Conservation (phyloP, 1,140 invertebrate genomes). For the Zelostemma sp. region DNA sequence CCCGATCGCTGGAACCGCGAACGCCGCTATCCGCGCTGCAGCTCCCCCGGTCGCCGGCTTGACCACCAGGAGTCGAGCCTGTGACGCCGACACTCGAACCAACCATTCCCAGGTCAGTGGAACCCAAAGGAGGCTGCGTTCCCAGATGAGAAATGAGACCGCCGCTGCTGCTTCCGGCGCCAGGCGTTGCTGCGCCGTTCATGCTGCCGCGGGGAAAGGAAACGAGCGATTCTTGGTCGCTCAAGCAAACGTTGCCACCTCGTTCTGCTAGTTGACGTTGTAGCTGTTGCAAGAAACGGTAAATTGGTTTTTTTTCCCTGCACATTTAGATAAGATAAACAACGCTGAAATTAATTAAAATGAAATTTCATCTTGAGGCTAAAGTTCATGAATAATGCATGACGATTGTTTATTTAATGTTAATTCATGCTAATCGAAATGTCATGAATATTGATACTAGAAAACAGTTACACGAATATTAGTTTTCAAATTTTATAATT, state of each 20-base stretch:
- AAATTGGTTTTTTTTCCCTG: not conserved
- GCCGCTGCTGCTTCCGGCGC: slow-evolving; percentile 69
- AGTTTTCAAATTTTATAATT: too few relatives aligned
- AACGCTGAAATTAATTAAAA: too few relatives aligned
- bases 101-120: slow-evolving; percentile 54
- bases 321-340: too few relatives aligned
- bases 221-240: slow-evolving; percentile 69
- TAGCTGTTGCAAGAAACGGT: slow-evolving; percentile 57
- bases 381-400: too few relatives aligned
- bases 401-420: not conserved
- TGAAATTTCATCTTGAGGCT: too few relatives aligned
- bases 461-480: too few relatives aligned
- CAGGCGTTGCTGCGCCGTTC: slow-evolving; percentile 75
- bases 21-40: slow-evolving; percentile 90
- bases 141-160: slow-evolving; percentile 65
- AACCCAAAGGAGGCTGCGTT: slow-evolving; percentile 57
- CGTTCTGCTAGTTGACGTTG: slow-evolving; percentile 69
- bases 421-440: not conserved
- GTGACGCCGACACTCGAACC: slow-evolving; percentile 41
- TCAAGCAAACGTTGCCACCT: slow-evolving; percentile 72
- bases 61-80: slow-evolving; percentile 60
- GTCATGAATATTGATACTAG: not conserved
- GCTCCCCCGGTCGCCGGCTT: slow-evolving; percentile 82
- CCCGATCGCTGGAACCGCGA: slow-evolving; percentile 83
- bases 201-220: slow-evolving; percentile 66